Conservation (phyloP, 2,113 vertebrate species). For the Herpetotheres cachinnans region DNA sequence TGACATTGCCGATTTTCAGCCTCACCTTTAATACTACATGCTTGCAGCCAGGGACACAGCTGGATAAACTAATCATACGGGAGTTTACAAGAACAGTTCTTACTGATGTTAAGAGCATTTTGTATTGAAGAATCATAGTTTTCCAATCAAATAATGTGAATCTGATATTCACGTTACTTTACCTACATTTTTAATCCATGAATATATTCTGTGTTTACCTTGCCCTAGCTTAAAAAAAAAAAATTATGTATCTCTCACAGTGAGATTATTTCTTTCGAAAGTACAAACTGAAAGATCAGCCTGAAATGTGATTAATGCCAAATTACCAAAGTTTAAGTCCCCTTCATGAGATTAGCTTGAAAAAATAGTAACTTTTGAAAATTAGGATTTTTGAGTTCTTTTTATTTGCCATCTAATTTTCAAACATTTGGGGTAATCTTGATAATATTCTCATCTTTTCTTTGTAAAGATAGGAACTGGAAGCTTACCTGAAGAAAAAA, state of each 20-base stretch:
- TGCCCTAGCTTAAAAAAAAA: background rate
- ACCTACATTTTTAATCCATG: background rate
- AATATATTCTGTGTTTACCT: background rate
- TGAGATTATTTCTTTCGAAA: background rate
- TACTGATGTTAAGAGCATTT: background rate
- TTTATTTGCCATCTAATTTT: background rate
- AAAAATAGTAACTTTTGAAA: background rate
- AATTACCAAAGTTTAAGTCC: background rate
- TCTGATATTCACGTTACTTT: background rate
- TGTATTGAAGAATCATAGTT: background rate
- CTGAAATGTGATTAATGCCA: background rate
- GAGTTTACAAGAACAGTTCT: background rate
- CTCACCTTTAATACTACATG: slow-evolving; percentile 44
- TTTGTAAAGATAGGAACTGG: background rate
- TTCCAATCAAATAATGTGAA: background rate
- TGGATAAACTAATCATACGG: slow-evolving; percentile 37
- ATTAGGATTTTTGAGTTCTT: background rate
- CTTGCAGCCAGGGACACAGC: slow-evolving; percentile 22
- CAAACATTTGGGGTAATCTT: background rate
- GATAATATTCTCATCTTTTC: background rate
- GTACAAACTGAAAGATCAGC: background rate
- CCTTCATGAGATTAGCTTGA: background rate
- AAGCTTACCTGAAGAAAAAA: background rate
- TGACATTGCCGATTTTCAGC: slow-evolving; percentile 25
- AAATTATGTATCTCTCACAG: background rate